Evolutionary conservation across 2,797 vertebrate species (phyloP).

Genomic region (Hypotaenidia philippensis): DNA sequence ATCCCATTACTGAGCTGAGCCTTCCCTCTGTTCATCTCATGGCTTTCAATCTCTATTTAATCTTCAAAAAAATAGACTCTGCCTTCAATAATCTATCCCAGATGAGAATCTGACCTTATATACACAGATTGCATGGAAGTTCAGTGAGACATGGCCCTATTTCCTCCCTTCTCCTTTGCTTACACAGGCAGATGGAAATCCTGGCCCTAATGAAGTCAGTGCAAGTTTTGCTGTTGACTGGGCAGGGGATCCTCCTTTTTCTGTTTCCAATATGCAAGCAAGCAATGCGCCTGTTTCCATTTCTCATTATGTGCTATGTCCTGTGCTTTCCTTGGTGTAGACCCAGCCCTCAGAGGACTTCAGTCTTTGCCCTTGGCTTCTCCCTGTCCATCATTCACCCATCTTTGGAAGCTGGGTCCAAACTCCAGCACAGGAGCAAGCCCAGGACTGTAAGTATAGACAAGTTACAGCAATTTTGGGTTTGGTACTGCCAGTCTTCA

Average conservation of each 20-base stretch:
- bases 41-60: constrained; percentile 16
- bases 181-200: constrained; percentile 7
- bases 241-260: background rate
- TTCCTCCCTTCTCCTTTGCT: constrained; percentile 31
- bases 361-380: background rate
- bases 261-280: background rate
- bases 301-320: background rate
- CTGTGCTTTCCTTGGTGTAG: accelerated
- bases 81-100: constrained; percentile 49
- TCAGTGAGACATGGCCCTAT: constrained; percentile 9
- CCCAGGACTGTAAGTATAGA: background rate
- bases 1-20: background rate
- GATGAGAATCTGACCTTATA: constrained; percentile 46
- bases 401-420: background rate
- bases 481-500: accelerated
- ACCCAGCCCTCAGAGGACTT: accelerated
- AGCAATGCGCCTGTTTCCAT: background rate
- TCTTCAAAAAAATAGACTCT: background rate
- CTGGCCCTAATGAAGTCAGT: constrained; percentile 1
- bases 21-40: constrained; percentile 21
- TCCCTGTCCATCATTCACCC: background rate
- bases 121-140: background rate
- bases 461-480: background rate
- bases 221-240: background rate
- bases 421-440: background rate